phyloP scores from a whole-genome alignment of 1,140 invertebrate species.

The Harpegnathos saltator region DNA sequence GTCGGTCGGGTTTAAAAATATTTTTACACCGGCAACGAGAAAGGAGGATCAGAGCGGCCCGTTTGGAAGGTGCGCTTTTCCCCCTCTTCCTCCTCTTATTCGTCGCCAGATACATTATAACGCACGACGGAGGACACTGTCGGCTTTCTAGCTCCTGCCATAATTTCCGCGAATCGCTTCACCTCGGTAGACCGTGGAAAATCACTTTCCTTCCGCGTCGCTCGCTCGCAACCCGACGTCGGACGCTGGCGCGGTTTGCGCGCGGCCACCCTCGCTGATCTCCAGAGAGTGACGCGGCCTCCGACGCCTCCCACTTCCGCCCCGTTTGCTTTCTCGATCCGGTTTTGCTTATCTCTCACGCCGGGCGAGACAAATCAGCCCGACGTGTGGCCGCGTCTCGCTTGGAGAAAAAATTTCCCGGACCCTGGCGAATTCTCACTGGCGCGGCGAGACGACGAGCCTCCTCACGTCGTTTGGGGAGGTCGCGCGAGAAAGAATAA shows the following conservation, averaged over 20 bases:
- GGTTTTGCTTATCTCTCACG: not conserved
- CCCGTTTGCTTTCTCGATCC: not conserved
- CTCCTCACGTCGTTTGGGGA: too few species aligned
- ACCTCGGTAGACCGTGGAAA: slow-evolving; percentile 71
- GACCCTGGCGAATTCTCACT: too few species aligned
- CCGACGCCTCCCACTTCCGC: not conserved
- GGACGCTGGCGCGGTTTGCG: slow-evolving; percentile 40
- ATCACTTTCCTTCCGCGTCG: slow-evolving; percentile 75
- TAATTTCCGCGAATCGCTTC: slow-evolving; percentile 78
- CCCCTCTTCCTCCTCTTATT: slow-evolving; percentile 17
- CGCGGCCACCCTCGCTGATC: slow-evolving; percentile 46
- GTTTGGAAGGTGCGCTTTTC: slow-evolving; percentile 33
- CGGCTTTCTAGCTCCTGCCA: slow-evolving; percentile 61
- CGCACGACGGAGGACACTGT: slow-evolving; percentile 41
- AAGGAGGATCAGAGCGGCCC: slow-evolving; percentile 21
- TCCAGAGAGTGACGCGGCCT: not conserved
- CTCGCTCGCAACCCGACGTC: slow-evolving; percentile 44
- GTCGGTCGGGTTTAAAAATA: slow-evolving; percentile 71
- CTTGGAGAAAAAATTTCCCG: not conserved
- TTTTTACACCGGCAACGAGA: slow-evolving; percentile 69
- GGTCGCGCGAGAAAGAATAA: too few species aligned
- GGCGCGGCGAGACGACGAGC: too few species aligned
- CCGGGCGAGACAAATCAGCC: slow-evolving; percentile 25
- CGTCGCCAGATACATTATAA: slow-evolving; percentile 66
- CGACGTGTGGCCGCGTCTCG: not conserved